These are phyloP conservation scores for Asarcornis scutulata DNA, from an alignment of 2,113 vertebrate genomes.

Conservation along the genomic window DNA sequence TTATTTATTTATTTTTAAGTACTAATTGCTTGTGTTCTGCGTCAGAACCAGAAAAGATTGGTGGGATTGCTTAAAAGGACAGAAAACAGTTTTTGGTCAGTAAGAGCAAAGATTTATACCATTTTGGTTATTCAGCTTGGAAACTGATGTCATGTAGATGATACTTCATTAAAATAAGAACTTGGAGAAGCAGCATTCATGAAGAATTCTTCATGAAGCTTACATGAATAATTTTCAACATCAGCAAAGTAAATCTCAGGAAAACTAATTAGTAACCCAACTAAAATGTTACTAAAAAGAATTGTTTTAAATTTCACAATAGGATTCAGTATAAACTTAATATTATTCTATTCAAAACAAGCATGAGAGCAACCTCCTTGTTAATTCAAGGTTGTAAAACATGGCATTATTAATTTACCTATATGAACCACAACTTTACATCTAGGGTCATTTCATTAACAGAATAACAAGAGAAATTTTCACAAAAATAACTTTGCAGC, in stretches of 20 bases:
- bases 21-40: background rate
- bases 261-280: background rate
- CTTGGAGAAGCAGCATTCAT: background rate
- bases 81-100: background rate
- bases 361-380: background rate
- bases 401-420: background rate
- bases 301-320: background rate
- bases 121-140: background rate
- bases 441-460: background rate
- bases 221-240: background rate
- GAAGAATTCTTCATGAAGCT: background rate
- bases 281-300: background rate
- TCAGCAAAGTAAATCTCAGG: background rate
- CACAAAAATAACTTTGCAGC: background rate
- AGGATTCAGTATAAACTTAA: background rate
- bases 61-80: background rate
- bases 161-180: background rate
- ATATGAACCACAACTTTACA: background rate
- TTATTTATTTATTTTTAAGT: background rate
- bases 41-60: background rate
- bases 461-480: background rate
- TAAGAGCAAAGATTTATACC: background rate
- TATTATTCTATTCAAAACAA: background rate
- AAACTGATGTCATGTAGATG: background rate
- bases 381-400: background rate